These are phyloP conservation scores for Sabellastarte sp. DNA, from an alignment of 2,888 invertebrate genomes.

Conservation along the genomic window DNA sequence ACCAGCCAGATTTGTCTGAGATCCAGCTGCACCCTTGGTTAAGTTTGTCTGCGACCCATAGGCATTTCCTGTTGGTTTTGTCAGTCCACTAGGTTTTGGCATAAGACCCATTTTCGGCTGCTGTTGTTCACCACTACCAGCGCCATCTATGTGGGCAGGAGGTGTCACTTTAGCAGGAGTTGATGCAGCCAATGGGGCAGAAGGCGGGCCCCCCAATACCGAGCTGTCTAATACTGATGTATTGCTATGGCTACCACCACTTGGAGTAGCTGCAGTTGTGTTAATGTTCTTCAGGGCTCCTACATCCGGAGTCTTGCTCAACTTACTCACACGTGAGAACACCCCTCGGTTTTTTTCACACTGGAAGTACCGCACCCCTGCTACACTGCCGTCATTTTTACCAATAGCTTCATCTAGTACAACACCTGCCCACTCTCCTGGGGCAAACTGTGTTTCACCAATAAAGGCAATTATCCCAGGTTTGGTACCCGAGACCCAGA, in stretches of 20 bases:
- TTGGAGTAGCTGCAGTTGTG: constrained; percentile 6
- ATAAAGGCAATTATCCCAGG: constrained; percentile 57
- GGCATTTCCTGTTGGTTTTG: neutral
- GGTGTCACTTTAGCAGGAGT: neutral
- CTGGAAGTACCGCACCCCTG: constrained; percentile 57
- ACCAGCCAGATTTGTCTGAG: constrained; percentile 5
- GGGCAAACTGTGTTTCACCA: constrained; percentile 58
- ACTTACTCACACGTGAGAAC: constrained; percentile 69
- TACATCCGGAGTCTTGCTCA: constrained; percentile 50
- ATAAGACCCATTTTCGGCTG: constrained; percentile 4
- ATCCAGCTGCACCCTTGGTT: constrained; percentile 3
- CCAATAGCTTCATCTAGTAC: constrained; percentile 56
- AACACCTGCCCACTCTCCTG: constrained; percentile 59
- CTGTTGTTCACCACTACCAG: neutral
- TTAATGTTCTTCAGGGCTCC: neutral
- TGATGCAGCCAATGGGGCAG: neutral
- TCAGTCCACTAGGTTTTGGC: neutral
- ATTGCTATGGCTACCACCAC: neutral
- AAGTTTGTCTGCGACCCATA: neutral
- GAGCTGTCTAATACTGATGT: neutral
- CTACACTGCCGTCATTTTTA: constrained; percentile 59
- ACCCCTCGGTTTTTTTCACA: constrained; percentile 58
- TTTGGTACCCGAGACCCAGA: constrained; percentile 68
- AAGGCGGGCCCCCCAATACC: neutral
- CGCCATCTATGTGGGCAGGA: neutral